These are phyloP conservation scores for Tenualosa thibaudeaui DNA, from an alignment of 2,797 vertebrate species.

Conservation along the genomic window DNA sequence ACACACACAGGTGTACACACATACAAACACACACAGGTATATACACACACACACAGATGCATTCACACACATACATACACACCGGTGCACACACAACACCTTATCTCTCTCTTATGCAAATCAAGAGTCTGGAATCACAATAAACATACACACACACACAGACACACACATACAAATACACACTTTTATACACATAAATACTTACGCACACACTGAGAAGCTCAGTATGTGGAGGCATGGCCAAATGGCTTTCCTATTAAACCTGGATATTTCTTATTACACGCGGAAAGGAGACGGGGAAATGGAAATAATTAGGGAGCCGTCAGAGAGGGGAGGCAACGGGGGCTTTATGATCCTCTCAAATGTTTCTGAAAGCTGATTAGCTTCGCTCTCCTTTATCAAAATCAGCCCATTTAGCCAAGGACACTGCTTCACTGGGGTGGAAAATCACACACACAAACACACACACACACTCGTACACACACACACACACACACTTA, in stretches of 20 bases:
- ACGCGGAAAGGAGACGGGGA: slow-evolving; percentile 44
- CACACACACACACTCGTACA: slow-evolving; percentile 46
- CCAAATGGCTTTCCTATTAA: slow-evolving; percentile 47
- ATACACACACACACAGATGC: not conserved
- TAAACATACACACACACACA: not conserved
- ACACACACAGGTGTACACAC: not conserved
- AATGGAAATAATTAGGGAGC: slow-evolving; percentile 47
- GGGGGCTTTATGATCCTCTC: slow-evolving; percentile 48
- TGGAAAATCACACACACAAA: slow-evolving; percentile 37
- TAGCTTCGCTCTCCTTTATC: slow-evolving; percentile 61
- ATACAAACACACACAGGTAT: not conserved
- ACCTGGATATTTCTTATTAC: slow-evolving; percentile 50
- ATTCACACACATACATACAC: too few species aligned
- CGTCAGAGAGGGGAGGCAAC: slow-evolving; percentile 31
- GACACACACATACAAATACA: not conserved
- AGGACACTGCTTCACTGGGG: slow-evolving; percentile 43
- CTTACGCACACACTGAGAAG: not conserved
- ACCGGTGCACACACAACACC: not conserved
- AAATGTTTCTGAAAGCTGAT: slow-evolving; percentile 60
- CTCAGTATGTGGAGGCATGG: slow-evolving; percentile 24
- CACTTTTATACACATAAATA: not conserved
- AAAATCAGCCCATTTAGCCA: slow-evolving; percentile 52
- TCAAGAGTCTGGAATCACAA: not conserved
- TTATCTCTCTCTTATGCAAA: not conserved
- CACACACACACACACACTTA: not conserved